A percentile compares a stretch with the other conserved stretches of the same genome.
phyloP scores from a whole-genome alignment of 2,888 invertebrate species.

The Tuta absoluta region DNA sequence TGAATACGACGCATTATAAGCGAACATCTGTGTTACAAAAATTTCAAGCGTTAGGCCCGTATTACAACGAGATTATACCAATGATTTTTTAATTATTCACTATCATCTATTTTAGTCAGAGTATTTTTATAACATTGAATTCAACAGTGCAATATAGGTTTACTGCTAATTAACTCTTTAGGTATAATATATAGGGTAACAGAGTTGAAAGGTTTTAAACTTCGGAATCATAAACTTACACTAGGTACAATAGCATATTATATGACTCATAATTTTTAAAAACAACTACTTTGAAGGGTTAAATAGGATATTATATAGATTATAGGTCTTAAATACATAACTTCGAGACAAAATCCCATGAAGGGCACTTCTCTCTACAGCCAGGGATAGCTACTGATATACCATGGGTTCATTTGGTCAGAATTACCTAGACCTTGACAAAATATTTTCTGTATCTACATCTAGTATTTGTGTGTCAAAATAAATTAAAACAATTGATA shows the following conservation, averaged over 20 bases:
- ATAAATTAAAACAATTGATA: not conserved
- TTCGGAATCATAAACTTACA: constrained; percentile 66
- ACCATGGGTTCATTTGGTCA: constrained; percentile 4
- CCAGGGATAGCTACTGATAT: constrained; percentile 13
- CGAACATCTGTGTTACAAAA: constrained; percentile 1
- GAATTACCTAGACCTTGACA: not conserved
- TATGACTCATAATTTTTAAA: constrained; percentile 50
- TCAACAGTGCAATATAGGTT: constrained; percentile 46
- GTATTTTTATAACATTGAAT: constrained; percentile 48
- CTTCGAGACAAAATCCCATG: constrained; percentile 22
- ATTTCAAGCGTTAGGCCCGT: constrained; percentile 31
- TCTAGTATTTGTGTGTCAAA: not conserved
- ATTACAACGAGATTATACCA: constrained; percentile 22
- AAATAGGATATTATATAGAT: constrained; percentile 50
- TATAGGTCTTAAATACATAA: constrained; percentile 27
- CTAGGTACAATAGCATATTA: constrained; percentile 57
- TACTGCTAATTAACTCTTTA: constrained; percentile 47
- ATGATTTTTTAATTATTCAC: constrained; percentile 23
- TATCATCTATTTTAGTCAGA: constrained; percentile 35
- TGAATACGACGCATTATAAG: not conserved
- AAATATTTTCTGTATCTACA: not conserved
- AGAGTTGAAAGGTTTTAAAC: constrained; percentile 64
- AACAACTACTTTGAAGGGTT: constrained; percentile 63
- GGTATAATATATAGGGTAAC: constrained; percentile 49
- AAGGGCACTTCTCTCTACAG: constrained; percentile 8